Conservation (phyloP, 2,797 vertebrate species). For the Chelon auratus region DNA sequence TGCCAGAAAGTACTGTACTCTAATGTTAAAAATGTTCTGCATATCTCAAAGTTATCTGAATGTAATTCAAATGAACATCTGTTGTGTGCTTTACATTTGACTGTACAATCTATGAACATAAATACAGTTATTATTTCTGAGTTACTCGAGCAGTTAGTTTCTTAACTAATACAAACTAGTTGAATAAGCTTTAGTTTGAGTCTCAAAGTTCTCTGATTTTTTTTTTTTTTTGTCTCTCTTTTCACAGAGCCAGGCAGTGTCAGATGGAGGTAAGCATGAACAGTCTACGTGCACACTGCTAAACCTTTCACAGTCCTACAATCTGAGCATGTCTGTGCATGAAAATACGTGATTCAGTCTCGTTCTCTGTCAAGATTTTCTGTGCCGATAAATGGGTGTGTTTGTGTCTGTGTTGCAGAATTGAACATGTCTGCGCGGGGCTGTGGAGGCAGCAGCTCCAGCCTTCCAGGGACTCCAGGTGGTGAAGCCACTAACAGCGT, state of each 20-base stretch:
- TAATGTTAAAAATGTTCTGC: neutral
- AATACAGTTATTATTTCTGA: neutral
- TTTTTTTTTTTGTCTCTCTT: slow-evolving; percentile 43
- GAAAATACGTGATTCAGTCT: slow-evolving; percentile 54
- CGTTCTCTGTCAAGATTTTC: slow-evolving; percentile 26
- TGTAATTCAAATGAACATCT: neutral
- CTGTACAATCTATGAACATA: neutral
- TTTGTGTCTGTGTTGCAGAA: slow-evolving; percentile 81
- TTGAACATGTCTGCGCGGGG: slow-evolving; percentile 87
- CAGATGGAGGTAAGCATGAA: slow-evolving; percentile 93
- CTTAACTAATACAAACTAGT: too few species aligned
- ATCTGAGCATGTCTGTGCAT: slow-evolving; percentile 63
- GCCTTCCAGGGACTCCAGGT: slow-evolving; percentile 86
- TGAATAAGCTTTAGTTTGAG: neutral
- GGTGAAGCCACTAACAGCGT: slow-evolving; percentile 77
- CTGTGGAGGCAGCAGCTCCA: slow-evolving; percentile 87
- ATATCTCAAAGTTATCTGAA: neutral
- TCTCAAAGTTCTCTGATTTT: neutral
- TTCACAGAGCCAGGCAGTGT: slow-evolving; percentile 92
- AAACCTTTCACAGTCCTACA: slow-evolving; percentile 21
- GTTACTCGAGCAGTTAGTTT: too few species aligned
- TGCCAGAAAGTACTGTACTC: neutral
- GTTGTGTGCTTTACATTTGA: neutral
- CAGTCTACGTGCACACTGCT: slow-evolving; percentile 6
- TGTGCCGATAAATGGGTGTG: slow-evolving; percentile 58